Conservation (phyloP, 2,113 vertebrate species). For the Sciurus niger region DNA sequence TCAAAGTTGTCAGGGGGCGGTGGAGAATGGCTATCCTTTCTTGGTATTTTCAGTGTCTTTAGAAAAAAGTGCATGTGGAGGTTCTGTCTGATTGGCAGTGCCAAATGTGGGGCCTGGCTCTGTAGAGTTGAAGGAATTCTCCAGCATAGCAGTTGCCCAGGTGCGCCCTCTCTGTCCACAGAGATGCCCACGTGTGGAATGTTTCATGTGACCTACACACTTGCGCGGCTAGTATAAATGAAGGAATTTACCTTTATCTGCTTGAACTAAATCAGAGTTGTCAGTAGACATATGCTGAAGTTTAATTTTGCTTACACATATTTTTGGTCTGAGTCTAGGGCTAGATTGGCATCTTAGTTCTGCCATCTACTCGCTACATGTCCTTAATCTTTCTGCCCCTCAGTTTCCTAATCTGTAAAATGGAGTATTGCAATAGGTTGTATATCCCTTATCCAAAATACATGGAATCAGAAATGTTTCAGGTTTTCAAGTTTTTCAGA, state of each 20-base stretch:
- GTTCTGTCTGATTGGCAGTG: background rate
- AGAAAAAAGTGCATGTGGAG: background rate
- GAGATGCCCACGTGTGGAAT: too few relatives aligned
- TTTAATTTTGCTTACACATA: background rate
- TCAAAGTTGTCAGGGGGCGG: background rate
- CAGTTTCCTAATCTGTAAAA: background rate
- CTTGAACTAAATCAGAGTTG: background rate
- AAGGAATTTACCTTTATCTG: background rate
- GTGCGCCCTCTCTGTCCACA: background rate
- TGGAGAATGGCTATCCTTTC: background rate
- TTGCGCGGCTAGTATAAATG: background rate
- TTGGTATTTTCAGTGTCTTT: conserved; percentile 7
- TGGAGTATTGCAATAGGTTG: background rate
- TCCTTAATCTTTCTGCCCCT: background rate
- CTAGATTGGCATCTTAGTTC: background rate
- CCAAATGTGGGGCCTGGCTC: background rate
- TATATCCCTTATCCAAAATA: background rate
- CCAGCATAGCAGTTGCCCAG: background rate
- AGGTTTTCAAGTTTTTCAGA: background rate
- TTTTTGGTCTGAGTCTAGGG: background rate
- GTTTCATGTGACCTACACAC: background rate
- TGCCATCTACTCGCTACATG: background rate
- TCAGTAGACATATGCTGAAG: background rate
- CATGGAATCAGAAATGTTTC: background rate
- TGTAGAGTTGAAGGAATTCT: background rate